Percentiles rank a stretch among this genome's conserved stretches.
phyloP scores from a whole-genome alignment of 2,888 invertebrate species.

The Chymomyza caudatula region DNA sequence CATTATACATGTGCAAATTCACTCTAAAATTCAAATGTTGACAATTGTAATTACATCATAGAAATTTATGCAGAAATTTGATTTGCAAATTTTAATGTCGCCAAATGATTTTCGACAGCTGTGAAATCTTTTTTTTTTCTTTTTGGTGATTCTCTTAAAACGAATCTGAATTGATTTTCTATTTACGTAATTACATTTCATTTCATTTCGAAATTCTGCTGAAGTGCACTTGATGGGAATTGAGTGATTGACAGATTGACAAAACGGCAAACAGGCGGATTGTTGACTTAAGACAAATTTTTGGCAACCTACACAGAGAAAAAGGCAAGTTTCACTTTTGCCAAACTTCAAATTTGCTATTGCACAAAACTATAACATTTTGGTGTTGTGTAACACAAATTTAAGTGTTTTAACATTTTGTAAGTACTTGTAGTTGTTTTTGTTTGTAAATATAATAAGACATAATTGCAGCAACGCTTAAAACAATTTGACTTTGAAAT shows the following conservation, averaged over 20 bases:
- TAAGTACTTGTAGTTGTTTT: constrained; percentile 25
- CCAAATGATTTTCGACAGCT: constrained; percentile 22
- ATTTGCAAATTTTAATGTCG: not conserved
- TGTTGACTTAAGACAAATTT: not conserved
- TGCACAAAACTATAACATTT: not conserved
- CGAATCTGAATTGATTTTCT: constrained; percentile 18
- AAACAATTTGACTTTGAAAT: not conserved
- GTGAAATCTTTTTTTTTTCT: not conserved
- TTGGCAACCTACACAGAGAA: not conserved
- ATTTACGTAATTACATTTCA: constrained; percentile 26
- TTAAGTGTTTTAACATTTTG: not conserved
- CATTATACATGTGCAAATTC: not conserved
- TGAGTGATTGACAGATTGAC: constrained; percentile 3
- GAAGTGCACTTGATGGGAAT: constrained; percentile 30
- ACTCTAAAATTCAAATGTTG: not conserved
- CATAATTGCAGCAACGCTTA: not conserved
- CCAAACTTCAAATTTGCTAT: not conserved
- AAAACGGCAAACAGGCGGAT: not conserved
- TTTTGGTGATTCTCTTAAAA: not conserved
- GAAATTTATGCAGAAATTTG: constrained; percentile 1
- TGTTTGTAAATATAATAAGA: constrained; percentile 45
- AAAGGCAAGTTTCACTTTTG: not conserved
- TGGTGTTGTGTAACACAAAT: not conserved
- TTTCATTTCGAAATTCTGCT: constrained; percentile 24
- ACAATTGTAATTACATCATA: not conserved